Base-by-base conservation (phyloP, 2,888 invertebrate species). In the Cheilosia variabilis region DNA sequence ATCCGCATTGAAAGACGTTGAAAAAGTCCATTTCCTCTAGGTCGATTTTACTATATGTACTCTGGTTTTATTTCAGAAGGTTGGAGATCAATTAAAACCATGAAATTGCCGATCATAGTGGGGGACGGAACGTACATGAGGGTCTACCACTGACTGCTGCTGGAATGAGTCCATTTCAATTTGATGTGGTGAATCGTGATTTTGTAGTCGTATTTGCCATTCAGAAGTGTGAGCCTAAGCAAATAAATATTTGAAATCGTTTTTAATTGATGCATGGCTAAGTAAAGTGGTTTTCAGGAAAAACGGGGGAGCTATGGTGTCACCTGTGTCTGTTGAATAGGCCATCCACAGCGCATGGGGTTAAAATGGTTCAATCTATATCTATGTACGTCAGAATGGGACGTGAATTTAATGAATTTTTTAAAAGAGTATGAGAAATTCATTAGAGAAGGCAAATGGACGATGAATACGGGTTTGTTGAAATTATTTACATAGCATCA, bases 21-120 rank as follows among this genome's bases (percentile, higher is more conserved):
- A 72, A 82, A 82, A 76, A 82, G 71, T 82, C 76, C 77, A 82
- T 82, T 77, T 76, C 71, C 76, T 71, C 15, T 2, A n/a, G 17
- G 19, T 57, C 57, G 9, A 22, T 65, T 53, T 52, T 45, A 58
- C 55, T 37, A 45, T 31, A 10, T 4, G 5, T 27, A 53, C 27
- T 53, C 27, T 24, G 15, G 22, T 60, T 62, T 55, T 6, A 34
- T 41, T 41, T 41, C 43, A 62, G 60, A 31, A 66, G 66, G 73
- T 68, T 81, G 63, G 66, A 47, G 75, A 55, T 81, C 80, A 81
- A 81, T 81, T 81, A 81, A 63, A 69, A 52, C 15, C 50, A 62
- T 69, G 9, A 75, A 69, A 75, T 58, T 75, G 45, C 57, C 43
- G 34, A 69, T 75, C 27, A 43, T 69, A 75, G 55, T 62, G 53